A percentile compares a stretch with the other conserved stretches of the same genome.
These are phyloP conservation scores for Alentia gelatinosa DNA, from an alignment of 2,888 invertebrate genomes.

Conservation along the genomic window DNA sequence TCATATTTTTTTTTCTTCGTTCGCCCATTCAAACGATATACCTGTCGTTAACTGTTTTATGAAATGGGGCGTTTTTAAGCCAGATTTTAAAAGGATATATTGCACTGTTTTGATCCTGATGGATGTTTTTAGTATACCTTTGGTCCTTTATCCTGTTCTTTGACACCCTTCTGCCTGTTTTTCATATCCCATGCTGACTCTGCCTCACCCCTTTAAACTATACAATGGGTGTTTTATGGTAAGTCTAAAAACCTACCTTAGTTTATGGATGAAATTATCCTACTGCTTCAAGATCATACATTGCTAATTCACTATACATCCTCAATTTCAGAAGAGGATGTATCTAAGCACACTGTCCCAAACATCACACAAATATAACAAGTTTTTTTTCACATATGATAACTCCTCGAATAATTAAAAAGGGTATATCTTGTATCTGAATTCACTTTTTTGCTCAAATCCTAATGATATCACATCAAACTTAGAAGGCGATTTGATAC, in stretches of 20 bases:
- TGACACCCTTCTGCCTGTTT: not conserved
- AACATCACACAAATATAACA: not conserved
- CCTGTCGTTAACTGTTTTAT: no score
- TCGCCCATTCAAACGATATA: no score
- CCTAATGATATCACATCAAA: not conserved
- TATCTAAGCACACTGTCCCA: not conserved
- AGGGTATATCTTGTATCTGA: not conserved
- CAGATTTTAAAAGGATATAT: no score
- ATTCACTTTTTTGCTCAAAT: not conserved
- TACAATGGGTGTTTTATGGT: not conserved
- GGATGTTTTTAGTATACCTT: no score
- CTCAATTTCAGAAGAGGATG: not conserved
- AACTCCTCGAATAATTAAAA: no score
- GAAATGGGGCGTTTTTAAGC: no score
- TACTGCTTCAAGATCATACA: not conserved
- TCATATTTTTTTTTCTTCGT: no score
- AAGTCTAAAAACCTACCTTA: not conserved
- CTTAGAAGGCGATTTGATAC: not conserved
- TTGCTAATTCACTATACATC: not conserved
- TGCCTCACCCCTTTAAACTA: not conserved
- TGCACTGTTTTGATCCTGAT: no score
- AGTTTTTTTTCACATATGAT: not conserved
- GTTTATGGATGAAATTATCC: not conserved
- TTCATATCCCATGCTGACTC: slow-evolving; percentile 16
- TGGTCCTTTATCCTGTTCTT: no score